Evolutionary conservation across 2,888 invertebrate genomes (phyloP), one percentile per base, ranked within the genome.

Genomic region (Parascotia fuliginaria): DNA sequence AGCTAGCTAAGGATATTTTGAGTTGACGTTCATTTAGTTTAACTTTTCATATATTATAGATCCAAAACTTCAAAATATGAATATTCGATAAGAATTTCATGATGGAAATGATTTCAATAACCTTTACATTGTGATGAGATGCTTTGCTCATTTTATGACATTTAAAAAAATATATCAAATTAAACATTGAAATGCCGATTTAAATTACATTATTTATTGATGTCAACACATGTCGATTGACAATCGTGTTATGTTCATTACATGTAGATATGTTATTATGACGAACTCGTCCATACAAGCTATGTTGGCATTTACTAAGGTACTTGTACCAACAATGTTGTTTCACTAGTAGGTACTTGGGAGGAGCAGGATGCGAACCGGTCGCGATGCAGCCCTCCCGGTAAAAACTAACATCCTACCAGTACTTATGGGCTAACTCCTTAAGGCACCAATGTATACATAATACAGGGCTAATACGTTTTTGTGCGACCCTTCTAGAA

Each of bases 311-410:
- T 77, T 75, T 64, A 65, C 64, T 55, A 69, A 65, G 64, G 67
- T 71, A 68, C 64, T 61, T 60, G 63, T 65, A 58, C 57, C 73
- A 73, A 75, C 79, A 75, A 83, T 81, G 83, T 84, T 58, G 83
- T 65, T 50, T 60, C 72, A 73, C 82, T 73, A 68, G 81, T 79
- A 70, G 65, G n/a, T n/a, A n/a, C n/a, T 58, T 79, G 76, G 80
- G 82, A 73, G 76, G 72, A 82, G 76, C 85, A 85, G 86, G 87
- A 87, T 82, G 61, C 71, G 62, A 79, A 85, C 87, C 87, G 87
- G 87, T 87, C 79, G 50, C 40, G 1, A 39, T 28, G 65, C 74
- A 76, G 76, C 73, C 67, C 63, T 69, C 69, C 65, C 61, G 52
- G 75, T 75, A 85, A 85, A 85, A 85, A 84, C 75, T 59, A 66